Percentiles rank a stretch among this genome's conserved stretches.
Evolutionary conservation across 2,888 invertebrate species (phyloP).

Genomic region (Lacanobia wlatinum): DNA sequence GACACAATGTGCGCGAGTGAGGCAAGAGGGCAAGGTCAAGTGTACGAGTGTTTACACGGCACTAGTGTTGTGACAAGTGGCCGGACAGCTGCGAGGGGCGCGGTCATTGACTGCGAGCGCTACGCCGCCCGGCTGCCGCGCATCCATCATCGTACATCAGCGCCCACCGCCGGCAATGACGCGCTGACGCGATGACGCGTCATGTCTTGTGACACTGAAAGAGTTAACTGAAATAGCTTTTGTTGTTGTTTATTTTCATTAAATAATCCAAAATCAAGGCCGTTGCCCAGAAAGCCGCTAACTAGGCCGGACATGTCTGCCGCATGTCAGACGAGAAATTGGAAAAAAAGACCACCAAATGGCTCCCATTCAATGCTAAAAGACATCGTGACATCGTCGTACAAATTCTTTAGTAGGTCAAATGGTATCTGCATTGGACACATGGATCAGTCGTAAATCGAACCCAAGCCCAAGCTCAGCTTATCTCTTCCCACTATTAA

Average conservation of each 20-base stretch:
- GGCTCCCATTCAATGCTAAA: no score
- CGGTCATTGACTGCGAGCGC: conserved; percentile 17
- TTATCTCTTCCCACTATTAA: background rate
- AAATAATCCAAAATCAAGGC: no score
- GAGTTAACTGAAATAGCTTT: no score
- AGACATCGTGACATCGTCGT: no score
- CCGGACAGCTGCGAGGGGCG: conserved; percentile 25
- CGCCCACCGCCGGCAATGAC: background rate
- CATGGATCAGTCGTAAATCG: background rate
- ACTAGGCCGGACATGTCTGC: no score
- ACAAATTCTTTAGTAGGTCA: background rate
- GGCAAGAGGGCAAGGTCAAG: conserved; percentile 27
- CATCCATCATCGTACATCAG: conserved; percentile 28
- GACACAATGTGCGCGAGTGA: background rate
- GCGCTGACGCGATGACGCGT: background rate
- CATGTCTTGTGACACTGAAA: background rate
- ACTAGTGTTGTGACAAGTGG: conserved; percentile 41
- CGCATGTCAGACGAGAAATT: no score
- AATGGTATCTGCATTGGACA: background rate
- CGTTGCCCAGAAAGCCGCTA: no score
- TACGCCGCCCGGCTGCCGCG: conserved; percentile 14
- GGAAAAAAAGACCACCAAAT: no score
- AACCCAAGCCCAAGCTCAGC: background rate
- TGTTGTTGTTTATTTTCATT: no score
- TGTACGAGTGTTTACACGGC: conserved; percentile 29